These are phyloP conservation scores for Ormyrus pomaceus DNA, from an alignment of 2,888 invertebrate species.

Conservation along the genomic window DNA sequence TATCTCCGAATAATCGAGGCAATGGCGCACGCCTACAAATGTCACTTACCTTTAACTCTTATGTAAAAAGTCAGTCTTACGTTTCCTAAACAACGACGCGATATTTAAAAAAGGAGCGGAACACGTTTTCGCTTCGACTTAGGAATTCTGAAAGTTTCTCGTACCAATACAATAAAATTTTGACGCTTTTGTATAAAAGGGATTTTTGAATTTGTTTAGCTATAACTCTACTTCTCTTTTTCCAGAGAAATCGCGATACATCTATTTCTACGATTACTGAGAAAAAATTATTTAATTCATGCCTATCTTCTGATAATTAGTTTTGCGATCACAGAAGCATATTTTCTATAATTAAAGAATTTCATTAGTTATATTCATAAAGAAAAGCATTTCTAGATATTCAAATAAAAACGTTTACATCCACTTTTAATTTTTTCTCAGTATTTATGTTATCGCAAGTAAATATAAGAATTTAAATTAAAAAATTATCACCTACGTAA, in stretches of 20 bases:
- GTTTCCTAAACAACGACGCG: constrained; percentile 63
- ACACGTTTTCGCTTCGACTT: constrained; percentile 44
- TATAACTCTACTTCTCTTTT: constrained; percentile 22
- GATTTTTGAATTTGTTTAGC: constrained; percentile 39
- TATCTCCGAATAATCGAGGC: constrained; percentile 54
- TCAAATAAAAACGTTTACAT: constrained; percentile 4
- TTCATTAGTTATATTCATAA: background rate
- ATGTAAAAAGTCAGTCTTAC: constrained; percentile 73
- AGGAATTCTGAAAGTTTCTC: constrained; percentile 53
- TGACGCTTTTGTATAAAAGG: constrained; percentile 11
- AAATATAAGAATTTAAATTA: constrained; percentile 47
- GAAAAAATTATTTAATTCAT: constrained; percentile 45
- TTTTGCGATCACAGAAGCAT: constrained; percentile 10
- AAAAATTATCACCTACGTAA: constrained; percentile 48
- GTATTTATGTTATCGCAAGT: constrained; percentile 28
- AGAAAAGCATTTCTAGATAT: constrained; percentile 12
- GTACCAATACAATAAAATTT: constrained; percentile 37
- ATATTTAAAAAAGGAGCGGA: constrained; percentile 47
- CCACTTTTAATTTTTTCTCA: constrained; percentile 40
- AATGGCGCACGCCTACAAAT: constrained; percentile 55
- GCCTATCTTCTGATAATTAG: constrained; percentile 3
- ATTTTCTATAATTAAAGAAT: no score
- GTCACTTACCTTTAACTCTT: constrained; percentile 56
- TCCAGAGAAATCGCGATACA: constrained; percentile 26
- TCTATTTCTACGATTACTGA: constrained; percentile 36